A percentile compares a stretch with the other conserved stretches of the same genome.
Evolutionary conservation across 2,113 vertebrate species (phyloP).

Genomic region (Lethenteron camtschaticum): DNA sequence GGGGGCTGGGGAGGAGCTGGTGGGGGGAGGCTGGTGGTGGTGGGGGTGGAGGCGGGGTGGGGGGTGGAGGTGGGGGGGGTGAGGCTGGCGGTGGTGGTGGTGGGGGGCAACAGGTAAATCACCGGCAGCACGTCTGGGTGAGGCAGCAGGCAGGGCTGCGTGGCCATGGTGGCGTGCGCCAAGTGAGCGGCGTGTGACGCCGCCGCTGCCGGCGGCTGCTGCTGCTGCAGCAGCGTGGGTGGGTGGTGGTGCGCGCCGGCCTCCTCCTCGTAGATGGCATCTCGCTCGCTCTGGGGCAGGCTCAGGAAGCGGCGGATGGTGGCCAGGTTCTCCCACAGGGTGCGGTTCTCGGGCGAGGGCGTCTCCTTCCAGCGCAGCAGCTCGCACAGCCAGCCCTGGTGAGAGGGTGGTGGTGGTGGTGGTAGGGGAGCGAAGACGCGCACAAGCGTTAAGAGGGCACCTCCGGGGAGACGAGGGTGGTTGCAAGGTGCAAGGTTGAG

Average conservation of each 20-base stretch:
- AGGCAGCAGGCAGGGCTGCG: not conserved
- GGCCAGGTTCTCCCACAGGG: slow-evolving; percentile 94
- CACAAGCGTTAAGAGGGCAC: too few relatives aligned
- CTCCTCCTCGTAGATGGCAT: slow-evolving; percentile 82
- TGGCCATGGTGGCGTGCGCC: not conserved
- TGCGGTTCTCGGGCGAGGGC: slow-evolving; percentile 86
- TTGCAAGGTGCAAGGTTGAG: too few relatives aligned
- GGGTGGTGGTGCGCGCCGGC: slow-evolving; percentile 16
- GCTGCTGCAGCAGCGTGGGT: too few relatives aligned
- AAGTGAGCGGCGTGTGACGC: not conserved
- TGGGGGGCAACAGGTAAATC: too few relatives aligned
- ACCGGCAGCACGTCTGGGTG: not conserved
- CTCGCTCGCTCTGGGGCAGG: slow-evolving; percentile 62
- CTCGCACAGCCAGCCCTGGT: slow-evolving; percentile 85
- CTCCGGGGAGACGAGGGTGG: too few relatives aligned
- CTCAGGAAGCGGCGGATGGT: slow-evolving; percentile 84
- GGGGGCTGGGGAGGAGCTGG: too few relatives aligned
- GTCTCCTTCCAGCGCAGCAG: slow-evolving; percentile 95
- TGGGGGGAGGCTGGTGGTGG: too few relatives aligned
- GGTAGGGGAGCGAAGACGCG: too few relatives aligned
- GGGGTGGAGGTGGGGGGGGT: too few relatives aligned
- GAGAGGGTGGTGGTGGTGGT: too few relatives aligned
- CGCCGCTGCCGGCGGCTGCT: not conserved
- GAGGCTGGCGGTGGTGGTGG: too few relatives aligned
- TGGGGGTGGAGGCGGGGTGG: too few relatives aligned